phyloP scores from a whole-genome alignment of 1,140 invertebrate genomes.

The Gerris buenoi region DNA sequence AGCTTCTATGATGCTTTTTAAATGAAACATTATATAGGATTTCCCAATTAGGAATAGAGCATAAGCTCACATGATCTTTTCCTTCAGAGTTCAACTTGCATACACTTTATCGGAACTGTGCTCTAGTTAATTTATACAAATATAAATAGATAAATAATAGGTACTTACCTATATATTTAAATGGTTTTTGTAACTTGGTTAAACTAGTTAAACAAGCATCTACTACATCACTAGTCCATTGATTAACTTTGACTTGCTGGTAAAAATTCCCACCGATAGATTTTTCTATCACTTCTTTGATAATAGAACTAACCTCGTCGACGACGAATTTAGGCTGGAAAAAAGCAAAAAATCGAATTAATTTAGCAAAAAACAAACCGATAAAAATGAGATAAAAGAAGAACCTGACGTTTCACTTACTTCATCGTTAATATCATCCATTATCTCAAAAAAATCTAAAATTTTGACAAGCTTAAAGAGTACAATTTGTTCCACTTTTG shows the following conservation, averaged over 20 bases:
- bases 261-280: slow-evolving; percentile 91
- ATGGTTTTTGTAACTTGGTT: slow-evolving; percentile 89
- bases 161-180: slow-evolving; percentile 82
- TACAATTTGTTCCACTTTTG: no score
- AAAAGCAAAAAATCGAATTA: slow-evolving; percentile 17
- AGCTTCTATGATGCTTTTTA: no score
- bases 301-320: slow-evolving; percentile 96
- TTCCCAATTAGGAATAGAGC: no score
- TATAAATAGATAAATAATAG: no score
- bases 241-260: slow-evolving; percentile 90
- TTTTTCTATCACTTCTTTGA: slow-evolving; percentile 94
- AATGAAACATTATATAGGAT: no score
- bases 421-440: slow-evolving; percentile 3
- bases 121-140: no score
- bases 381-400: neutral
- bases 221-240: slow-evolving; percentile 91
- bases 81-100: no score
- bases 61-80: no score
- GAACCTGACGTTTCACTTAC: neutral
- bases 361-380: neutral
- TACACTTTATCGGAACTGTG: no score
- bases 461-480: neutral
- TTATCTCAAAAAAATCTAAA: neutral
- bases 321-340: slow-evolving; percentile 87
- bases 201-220: slow-evolving; percentile 81